phyloP scores from a whole-genome alignment of 2,113 vertebrate genomes.

The Cinclus mexicanus region DNA sequence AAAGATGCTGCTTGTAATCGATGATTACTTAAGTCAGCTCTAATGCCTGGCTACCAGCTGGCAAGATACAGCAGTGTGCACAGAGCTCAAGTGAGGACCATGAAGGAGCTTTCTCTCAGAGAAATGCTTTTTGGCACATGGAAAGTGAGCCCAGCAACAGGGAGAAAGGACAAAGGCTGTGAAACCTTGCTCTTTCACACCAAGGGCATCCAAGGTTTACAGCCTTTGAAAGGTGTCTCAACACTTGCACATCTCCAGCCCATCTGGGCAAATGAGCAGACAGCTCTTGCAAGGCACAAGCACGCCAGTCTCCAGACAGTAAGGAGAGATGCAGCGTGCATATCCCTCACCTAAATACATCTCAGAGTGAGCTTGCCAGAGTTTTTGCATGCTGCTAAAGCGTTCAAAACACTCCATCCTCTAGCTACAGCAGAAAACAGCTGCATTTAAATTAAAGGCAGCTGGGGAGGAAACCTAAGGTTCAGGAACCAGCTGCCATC shows the following conservation, averaged over 20 bases:
- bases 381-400: neutral
- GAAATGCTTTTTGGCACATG: neutral
- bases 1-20: neutral
- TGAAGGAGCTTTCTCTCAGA: neutral
- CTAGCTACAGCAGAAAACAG: neutral
- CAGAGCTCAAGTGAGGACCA: neutral
- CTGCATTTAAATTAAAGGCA: neutral
- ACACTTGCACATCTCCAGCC: neutral
- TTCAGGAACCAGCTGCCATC: neutral
- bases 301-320: neutral
- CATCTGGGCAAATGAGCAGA: neutral
- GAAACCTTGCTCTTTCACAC: neutral
- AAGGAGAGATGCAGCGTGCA: rapidly evolving
- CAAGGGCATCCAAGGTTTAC: neutral
- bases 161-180: neutral
- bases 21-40: neutral
- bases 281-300: neutral
- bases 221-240: neutral
- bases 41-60: neutral
- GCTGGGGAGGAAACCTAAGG: neutral
- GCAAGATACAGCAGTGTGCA: neutral
- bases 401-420: neutral
- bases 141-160: neutral
- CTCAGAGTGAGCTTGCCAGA: neutral
- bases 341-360: neutral